phyloP scores from a whole-genome alignment of 1,140 invertebrate genomes.

The Ceratosolen solmsi region DNA sequence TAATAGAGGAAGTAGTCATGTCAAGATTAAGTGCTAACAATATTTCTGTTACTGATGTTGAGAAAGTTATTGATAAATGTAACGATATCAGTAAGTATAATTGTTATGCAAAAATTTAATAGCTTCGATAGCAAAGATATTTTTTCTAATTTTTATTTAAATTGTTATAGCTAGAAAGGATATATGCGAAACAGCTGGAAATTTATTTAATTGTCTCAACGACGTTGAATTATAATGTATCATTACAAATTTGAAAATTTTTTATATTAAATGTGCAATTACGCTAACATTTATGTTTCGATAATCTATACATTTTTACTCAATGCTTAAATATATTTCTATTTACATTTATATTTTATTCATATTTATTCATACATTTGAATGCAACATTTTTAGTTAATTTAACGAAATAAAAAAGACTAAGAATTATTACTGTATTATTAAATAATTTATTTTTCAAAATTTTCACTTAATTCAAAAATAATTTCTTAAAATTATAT shows the following conservation, averaged over 20 bases:
- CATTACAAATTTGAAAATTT: neutral
- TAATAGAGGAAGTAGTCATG: neutral
- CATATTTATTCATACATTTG: no score
- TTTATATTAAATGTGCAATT: neutral
- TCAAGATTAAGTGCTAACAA: conserved; percentile 2
- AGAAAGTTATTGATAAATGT: neutral
- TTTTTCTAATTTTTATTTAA: neutral
- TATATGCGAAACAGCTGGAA: neutral
- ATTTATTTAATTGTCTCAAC: neutral
- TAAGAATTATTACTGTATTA: no score
- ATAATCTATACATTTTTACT: no score
- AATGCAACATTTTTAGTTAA: no score
- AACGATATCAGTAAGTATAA: neutral
- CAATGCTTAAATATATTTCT: no score
- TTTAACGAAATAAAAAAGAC: no score
- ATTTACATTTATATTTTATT: no score
- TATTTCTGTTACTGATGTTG: neutral
- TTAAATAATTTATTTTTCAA: no score
- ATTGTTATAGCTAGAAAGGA: neutral
- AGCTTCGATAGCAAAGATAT: neutral
- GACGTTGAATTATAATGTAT: neutral
- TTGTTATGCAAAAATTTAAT: neutral
- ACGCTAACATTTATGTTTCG: no score
- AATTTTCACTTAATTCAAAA: no score
- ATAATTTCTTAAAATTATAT: no score